These are phyloP conservation scores for Meteorus cinctellus DNA, from an alignment of 2,888 invertebrate species.

Conservation along the genomic window DNA sequence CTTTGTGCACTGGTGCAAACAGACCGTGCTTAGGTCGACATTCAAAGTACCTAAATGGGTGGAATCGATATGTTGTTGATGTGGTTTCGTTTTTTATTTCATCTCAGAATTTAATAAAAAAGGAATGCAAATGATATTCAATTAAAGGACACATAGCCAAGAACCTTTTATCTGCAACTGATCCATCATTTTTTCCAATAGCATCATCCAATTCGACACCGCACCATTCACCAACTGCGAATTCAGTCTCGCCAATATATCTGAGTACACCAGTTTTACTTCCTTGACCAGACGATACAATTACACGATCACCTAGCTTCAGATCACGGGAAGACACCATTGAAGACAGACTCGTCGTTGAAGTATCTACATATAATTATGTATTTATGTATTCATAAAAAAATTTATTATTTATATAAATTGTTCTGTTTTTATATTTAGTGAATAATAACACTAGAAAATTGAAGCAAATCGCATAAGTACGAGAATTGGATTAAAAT, in stretches of 20 bases:
- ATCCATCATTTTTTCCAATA: conserved; percentile 96
- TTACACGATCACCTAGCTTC: conserved; percentile 92
- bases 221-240: conserved; percentile 95
- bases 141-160: conserved; percentile 20
- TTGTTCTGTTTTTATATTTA: conserved; percentile 6
- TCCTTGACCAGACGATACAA: conserved; percentile 89
- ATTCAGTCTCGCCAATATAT: conserved; percentile 91
- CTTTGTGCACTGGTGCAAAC: conserved; percentile 94
- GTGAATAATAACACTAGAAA: not conserved
- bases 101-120: not conserved
- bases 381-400: conserved; percentile 11
- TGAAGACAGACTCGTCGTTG: conserved; percentile 75
- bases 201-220: conserved; percentile 96
- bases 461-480: not conserved
- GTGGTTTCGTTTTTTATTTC: not conserved
- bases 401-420: conserved; percentile 11
- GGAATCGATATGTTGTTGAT: not conserved
- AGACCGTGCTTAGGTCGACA: conserved; percentile 93
- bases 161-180: conserved; percentile 92
- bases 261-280: conserved; percentile 91
- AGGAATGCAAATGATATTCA: not conserved
- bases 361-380: conserved; percentile 71
- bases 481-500: not conserved
- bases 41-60: conserved; percentile 87
- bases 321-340: conserved; percentile 76